A percentile compares a stretch with the other conserved stretches of the same genome.
Evolutionary conservation across 2,888 invertebrate species (phyloP).

Genomic region (Encarsia formosa): DNA sequence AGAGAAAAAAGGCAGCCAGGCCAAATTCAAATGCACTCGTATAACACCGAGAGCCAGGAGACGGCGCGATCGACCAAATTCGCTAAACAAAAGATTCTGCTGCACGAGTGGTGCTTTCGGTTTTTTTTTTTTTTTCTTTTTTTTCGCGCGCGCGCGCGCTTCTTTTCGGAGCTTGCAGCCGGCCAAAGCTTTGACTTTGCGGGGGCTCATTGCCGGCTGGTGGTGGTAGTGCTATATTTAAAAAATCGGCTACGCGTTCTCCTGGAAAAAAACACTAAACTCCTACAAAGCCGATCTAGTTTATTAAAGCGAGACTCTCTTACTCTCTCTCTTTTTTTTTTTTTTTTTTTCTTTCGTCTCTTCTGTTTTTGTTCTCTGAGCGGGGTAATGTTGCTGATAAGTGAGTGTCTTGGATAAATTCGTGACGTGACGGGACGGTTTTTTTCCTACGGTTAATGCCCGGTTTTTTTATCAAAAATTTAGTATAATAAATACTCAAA

Average conservation of each 20-base stretch:
- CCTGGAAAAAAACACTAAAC: slow-evolving; percentile 50
- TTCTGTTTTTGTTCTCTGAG: too few species aligned
- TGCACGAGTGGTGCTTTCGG: slow-evolving; percentile 46
- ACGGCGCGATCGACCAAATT: slow-evolving; percentile 49
- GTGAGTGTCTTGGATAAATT: too few species aligned
- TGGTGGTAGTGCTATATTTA: slow-evolving; percentile 49
- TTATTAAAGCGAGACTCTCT: too few species aligned
- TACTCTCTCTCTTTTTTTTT: too few species aligned
- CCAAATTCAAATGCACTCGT: slow-evolving; percentile 49
- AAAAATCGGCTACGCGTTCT: slow-evolving; percentile 50
- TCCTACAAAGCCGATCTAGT: too few species aligned
- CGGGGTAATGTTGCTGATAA: too few species aligned
- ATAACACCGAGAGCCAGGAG: slow-evolving; percentile 30
- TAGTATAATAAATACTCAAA: too few species aligned
- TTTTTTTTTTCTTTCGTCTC: too few species aligned
- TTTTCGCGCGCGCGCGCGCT: slow-evolving; percentile 32
- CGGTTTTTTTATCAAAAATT: too few species aligned
- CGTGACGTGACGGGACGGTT: too few species aligned
- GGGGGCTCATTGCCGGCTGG: slow-evolving; percentile 39
- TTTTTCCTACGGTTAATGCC: too few species aligned
- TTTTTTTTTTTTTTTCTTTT: slow-evolving; percentile 12
- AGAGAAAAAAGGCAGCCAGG: slow-evolving; percentile 23
- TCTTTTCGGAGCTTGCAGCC: too few species aligned
- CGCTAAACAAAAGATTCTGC: slow-evolving; percentile 53
- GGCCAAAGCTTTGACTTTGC: slow-evolving; percentile 46